Base-by-base conservation (phyloP, 2,797 vertebrate species). In the Dendrocincla fuliginosa region DNA sequence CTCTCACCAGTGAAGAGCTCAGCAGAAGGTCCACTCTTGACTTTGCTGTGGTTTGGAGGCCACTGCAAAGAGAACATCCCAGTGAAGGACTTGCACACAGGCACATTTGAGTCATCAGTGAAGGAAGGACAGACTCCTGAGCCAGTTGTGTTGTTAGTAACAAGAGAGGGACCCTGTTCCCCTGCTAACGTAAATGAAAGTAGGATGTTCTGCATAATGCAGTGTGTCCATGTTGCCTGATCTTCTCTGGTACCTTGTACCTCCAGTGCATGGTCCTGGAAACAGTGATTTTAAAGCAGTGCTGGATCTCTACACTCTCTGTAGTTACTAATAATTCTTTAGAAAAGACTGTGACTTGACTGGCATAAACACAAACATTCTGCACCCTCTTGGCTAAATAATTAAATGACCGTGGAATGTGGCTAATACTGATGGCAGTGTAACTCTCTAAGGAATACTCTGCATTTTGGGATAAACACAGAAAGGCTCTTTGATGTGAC, bases 1-100 rank as follows among this genome's bases (percentile, higher is more conserved):
- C 65, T 56, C 57, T 91, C 95, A 91, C 71, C 94, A 95, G 71
- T 90, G 92, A 67, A 77, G 68, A 83, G 91, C 89, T 89, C 13
- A 35, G 70, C 32, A 59, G 64, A 70, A 92, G 74, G 77, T 91
- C 69, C 46, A 20, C 16, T 42, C 87, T 77, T 89, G 87, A 39
- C 70, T 56, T 70, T 69, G 14, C 67, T 70, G n/a, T 79, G 70
- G 70, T 89, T 78, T 79, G 46, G 79, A 84, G 95, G 87, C 87
- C 68, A 32, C 68, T 90, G 41, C 79, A 78, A 87, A 63, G 46
- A 68, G 74, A 71, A 74, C 64, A 39, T 25, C 30, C 9, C 39
- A 50, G 57, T 0, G 5, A 83, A 60, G 19, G 16, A 44, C 65
- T 60, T 46, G 9, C 22, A 67, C n/a, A 16, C 8, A 15, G 42